Evolutionary conservation across 2,113 vertebrate species (phyloP).

Genomic region (Hypocryptadius cinnamomeus): DNA sequence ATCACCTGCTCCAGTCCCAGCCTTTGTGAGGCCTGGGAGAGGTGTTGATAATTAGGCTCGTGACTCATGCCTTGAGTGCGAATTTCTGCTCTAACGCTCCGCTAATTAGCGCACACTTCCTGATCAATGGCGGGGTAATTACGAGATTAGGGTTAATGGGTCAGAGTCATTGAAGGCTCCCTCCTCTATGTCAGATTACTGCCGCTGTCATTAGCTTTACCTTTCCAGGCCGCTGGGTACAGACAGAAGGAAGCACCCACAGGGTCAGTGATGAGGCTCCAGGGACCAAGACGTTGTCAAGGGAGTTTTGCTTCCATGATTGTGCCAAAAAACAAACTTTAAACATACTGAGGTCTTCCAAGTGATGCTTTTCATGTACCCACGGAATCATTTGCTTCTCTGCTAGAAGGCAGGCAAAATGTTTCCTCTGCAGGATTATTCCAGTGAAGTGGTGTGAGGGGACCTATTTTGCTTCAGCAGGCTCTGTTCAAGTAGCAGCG

Average conservation of each 20-base stretch:
- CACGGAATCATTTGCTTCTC: not conserved
- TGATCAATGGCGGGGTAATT: not conserved
- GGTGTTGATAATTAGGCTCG: not conserved
- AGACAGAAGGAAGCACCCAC: not conserved
- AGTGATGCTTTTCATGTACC: not conserved
- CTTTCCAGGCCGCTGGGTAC: not conserved
- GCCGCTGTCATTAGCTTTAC: not conserved
- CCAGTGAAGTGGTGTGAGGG: not conserved
- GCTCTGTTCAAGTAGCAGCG: not conserved
- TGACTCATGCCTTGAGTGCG: not conserved
- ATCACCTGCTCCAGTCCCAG: not conserved
- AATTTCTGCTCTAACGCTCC: not conserved
- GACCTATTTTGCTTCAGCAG: not conserved
- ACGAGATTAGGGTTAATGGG: slow-evolving; percentile 34
- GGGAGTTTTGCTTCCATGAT: not conserved
- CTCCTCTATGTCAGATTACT: not conserved
- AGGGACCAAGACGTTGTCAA: not conserved
- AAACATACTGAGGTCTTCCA: not conserved
- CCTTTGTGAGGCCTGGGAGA: not conserved
- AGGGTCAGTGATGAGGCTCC: not conserved
- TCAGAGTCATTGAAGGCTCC: not conserved
- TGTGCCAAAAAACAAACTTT: not conserved
- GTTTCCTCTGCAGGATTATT: not conserved
- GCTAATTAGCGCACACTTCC: slow-evolving; percentile 7
- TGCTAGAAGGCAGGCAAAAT: not conserved